phyloP scores from a whole-genome alignment of 2,113 vertebrate genomes.

The Protomyctophum bolini region DNA sequence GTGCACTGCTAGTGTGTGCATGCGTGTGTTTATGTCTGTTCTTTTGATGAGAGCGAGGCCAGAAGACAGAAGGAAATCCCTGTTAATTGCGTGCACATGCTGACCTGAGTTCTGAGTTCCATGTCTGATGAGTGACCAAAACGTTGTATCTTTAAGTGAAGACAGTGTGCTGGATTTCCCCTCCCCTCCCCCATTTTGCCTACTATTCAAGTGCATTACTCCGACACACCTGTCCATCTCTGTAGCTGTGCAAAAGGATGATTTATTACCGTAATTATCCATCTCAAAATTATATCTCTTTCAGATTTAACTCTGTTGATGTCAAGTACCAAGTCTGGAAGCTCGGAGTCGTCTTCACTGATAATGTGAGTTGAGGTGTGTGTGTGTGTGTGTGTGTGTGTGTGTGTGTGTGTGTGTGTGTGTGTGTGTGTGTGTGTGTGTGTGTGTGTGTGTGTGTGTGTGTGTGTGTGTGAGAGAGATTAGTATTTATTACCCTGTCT shows the following conservation, averaged over 20 bases:
- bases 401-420: neutral
- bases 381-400: conserved; percentile 1
- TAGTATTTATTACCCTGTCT: no score
- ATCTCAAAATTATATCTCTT: conserved; percentile 16
- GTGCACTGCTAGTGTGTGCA: neutral
- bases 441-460: conserved; percentile 30
- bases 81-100: conserved; percentile 1
- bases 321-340: conserved; percentile 98
- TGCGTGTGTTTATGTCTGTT: neutral
- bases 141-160: no score
- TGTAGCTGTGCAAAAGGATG: neutral
- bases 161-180: no score
- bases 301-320: conserved; percentile 88
- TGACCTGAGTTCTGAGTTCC: conserved; percentile 44
- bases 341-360: conserved; percentile 93
- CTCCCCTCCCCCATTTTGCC: conserved; percentile 12
- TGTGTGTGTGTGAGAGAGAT: neutral
- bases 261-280: conserved; percentile 3
- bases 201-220: neutral
- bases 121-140: no score
- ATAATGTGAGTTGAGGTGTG: conserved; percentile 84
- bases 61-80: conserved; percentile 22
- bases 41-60: neutral
- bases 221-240: no score
- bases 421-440: conserved; percentile 4